Evolutionary conservation across 2,888 invertebrate genomes (phyloP), one percentile per base, ranked within the genome.

Genomic region (Matsumyia berberina): DNA sequence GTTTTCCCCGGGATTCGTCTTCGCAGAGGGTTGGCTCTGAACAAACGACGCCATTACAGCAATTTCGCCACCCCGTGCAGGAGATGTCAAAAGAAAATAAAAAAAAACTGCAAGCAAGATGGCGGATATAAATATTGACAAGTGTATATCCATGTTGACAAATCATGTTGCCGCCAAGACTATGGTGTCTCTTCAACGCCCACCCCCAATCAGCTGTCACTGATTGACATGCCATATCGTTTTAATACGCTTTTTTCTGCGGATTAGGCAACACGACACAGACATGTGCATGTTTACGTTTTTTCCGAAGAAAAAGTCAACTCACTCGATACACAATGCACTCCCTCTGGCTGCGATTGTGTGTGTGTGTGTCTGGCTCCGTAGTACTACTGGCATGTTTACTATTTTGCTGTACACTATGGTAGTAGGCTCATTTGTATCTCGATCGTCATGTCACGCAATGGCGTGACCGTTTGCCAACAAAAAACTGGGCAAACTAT

Each of bases 361-460:
- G 15, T 37, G 37, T 60, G 42, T 73, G 37, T 67, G 35, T 73
- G 67, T 72, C 55, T 57, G 46, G 39, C 12, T 58, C 24, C 69
- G 53, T 79, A 79, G 83, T 85, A 79, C 83, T 79, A 85, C 83
- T 83, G 83, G 57, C 83, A 85, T 79, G 83, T 78, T 78, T 78
- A 73, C 67, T 73, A 66, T 35, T n/a, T 35, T 51, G 1, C 15
- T 44, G 31, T 66, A 60, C 42, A 46, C 62, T 67, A 60, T 51
- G 73, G 79, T 74, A 81, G 85, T 70, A 81, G 85, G 81, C 85
- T 76, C 70, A 81, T 76, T 86, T 86, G 80, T 86, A 86, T 87
- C 87, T 87, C 87, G 87, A 88, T 88, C 82, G 79, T 82, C 74
- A 39, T 87, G 87, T 87, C 88, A 88, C 88, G 88, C 88, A 88